Conservation (phyloP, 2,797 vertebrate genomes). For the Otolemur crassicaudatus region DNA sequence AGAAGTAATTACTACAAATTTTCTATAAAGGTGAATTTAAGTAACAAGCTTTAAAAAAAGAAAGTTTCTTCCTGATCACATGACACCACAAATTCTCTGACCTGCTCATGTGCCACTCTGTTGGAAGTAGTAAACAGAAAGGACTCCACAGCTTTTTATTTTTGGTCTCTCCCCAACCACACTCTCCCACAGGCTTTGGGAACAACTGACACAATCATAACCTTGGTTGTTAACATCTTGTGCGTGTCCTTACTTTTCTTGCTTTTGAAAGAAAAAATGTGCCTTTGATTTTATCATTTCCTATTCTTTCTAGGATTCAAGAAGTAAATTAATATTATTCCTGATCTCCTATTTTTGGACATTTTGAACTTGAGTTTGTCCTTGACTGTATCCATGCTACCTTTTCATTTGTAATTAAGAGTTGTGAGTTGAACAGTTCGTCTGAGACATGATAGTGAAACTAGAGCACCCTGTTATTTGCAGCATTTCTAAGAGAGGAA, state of each 20-base stretch:
- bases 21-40: not conserved
- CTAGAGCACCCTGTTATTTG: not conserved
- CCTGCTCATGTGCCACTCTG: too few relatives aligned
- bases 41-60: not conserved
- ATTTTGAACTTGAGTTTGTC: slow-evolving; percentile 10
- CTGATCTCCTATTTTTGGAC: not conserved
- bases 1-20: not conserved
- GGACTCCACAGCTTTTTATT: not conserved
- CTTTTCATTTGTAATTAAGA: not conserved
- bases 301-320: not conserved
- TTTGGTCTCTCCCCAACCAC: not conserved
- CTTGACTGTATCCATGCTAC: not conserved
- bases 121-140: too few relatives aligned
- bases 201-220: not conserved
- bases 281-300: not conserved
- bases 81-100: not conserved
- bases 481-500: not conserved
- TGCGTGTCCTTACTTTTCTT: not conserved
- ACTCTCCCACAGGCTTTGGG: not conserved
- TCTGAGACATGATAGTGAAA: not conserved
- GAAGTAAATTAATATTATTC: not conserved
- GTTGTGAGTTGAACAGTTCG: not conserved
- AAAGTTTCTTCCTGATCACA: not conserved
- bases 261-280: not conserved
- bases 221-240: not conserved